Base-by-base conservation (phyloP, 2,888 invertebrate species). In the Cerastis rubricosa region DNA sequence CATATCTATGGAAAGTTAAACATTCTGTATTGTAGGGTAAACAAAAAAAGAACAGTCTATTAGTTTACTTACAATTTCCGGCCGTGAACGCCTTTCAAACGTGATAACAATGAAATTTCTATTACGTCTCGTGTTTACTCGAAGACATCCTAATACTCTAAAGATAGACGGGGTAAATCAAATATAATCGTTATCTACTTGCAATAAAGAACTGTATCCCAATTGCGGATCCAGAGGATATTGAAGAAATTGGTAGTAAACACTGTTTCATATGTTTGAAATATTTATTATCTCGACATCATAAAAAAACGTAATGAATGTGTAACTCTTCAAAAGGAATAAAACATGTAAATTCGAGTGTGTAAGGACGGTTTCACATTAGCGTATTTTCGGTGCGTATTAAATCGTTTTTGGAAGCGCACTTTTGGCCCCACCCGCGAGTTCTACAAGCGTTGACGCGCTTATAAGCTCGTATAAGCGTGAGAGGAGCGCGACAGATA, bases 51-150 rank as follows among this genome's bases (percentile, higher is more conserved):
- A 54, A 45, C n/a, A 11, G 43, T 51, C 17, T 35, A 51, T 68
- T 76, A 25, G 29, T 61, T 75, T 61, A 63, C 35, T 35, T 12
- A 45, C 22, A 77, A 77, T 61, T 61, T 69, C 77, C 54, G 77
- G 8, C n/a, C 5, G 1, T 73, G 17, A 59, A 49, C 35, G 35
- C 17, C 61, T 29, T 29, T 51, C 9, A 76, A 12, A 69, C 8
- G 49, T 51, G 43, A 68, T 35, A 71, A 71, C 40, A 78, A 57
- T 51, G 7, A n/a, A 40, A 69, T 54, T 35, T 63, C 0, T 47
- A 22, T 76, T 57, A 47, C 19, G 2, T 43, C n/a, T 51, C 47
- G 14, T 57, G 25, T 57, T 57, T 57, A 57, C 25, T 57, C 17
- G 14, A 25, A 57, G 57, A 25, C 1, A 57, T 57, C 14, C 22